These are phyloP conservation scores for Mus spretus DNA, from an alignment of 2,797 vertebrate genomes.

Conservation along the genomic window DNA sequence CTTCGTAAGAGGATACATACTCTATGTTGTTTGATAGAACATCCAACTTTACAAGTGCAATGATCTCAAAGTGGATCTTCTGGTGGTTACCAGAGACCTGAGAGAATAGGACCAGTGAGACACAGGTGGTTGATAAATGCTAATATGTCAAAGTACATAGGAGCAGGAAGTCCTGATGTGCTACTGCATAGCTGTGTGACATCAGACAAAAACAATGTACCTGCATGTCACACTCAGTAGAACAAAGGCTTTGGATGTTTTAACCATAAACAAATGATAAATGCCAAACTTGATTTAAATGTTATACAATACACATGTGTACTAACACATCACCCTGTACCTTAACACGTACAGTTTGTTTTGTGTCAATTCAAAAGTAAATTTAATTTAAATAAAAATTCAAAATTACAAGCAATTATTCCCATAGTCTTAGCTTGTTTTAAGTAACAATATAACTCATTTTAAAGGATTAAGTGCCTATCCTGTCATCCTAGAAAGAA, in stretches of 20 bases:
- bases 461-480: slow-evolving; percentile 6
- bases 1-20: background rate
- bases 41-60: background rate
- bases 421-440: background rate
- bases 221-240: background rate
- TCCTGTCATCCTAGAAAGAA: background rate
- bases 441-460: background rate
- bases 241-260: background rate
- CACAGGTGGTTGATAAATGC: background rate
- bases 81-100: background rate
- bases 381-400: background rate
- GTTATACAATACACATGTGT: background rate
- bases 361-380: background rate
- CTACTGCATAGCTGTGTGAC: background rate
- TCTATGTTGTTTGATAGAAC: background rate
- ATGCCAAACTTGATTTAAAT: background rate
- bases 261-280: background rate
- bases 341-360: background rate
- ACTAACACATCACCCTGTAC: background rate
- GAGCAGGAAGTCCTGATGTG: background rate
- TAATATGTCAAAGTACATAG: background rate
- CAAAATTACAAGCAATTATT: background rate
- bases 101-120: fast-evolving
- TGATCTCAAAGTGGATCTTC: background rate
- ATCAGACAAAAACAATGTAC: background rate